Percentiles rank a stretch among this genome's conserved stretches.
Evolutionary conservation across 1,140 invertebrate genomes (phyloP).

Genomic region (Drosophila leontia): DNA sequence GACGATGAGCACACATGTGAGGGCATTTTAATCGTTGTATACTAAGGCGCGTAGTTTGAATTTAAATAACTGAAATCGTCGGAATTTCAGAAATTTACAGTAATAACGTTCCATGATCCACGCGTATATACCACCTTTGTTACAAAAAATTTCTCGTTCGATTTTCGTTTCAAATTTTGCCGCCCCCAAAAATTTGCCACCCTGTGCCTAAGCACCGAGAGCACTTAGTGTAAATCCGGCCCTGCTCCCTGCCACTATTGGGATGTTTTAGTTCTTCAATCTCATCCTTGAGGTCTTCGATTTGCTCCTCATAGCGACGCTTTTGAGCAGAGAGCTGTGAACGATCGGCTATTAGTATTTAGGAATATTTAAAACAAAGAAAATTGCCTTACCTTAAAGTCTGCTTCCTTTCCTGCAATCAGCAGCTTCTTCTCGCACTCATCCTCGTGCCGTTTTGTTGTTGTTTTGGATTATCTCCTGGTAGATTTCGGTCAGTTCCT

Average conservation of each 20-base stretch:
- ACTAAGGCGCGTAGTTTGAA: no score
- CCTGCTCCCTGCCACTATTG: background rate
- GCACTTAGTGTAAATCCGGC: no score
- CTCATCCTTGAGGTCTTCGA: conserved; percentile 75
- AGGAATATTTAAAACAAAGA: background rate
- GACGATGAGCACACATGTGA: no score
- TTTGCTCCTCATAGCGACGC: conserved; percentile 58
- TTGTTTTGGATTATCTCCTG: conserved; percentile 45
- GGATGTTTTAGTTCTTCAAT: conserved; percentile 52
- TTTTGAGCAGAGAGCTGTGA: conserved; percentile 46
- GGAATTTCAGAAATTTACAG: no score
- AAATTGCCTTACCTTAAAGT: conserved; percentile 54
- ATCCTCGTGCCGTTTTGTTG: conserved; percentile 46
- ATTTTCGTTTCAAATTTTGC: no score
- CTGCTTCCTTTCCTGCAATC: conserved; percentile 56
- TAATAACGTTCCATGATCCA: no score
- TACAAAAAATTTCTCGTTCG: no score
- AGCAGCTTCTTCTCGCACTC: conserved; percentile 37
- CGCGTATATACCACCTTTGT: no score
- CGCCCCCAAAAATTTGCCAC: no score
- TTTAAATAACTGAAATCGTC: no score
- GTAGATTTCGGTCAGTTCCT: conserved; percentile 58
- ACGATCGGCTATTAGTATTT: background rate
- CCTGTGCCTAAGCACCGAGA: no score
- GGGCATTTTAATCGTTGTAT: no score